Evolutionary conservation across 2,888 invertebrate genomes (phyloP), one percentile per base, ranked within the genome.

Genomic region (Drosophila gaucha): DNA sequence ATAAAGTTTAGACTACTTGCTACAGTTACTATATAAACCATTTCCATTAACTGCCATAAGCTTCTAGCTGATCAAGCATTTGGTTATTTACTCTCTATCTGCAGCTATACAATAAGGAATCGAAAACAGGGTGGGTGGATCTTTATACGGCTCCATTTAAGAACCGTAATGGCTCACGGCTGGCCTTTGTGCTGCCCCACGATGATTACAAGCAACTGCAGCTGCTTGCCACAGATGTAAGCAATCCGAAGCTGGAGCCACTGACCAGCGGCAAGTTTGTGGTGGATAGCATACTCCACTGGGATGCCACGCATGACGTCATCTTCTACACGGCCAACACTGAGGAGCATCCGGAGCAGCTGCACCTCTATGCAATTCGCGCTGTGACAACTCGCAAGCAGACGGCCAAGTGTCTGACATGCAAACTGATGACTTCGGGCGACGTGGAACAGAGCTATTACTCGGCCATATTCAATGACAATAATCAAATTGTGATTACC

Each of bases 281-380:
- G 16, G 96, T 97, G 10, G 93, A 94, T 3, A 94, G 95, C 64
- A 95, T 97, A 57, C 87, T 96, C 18, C 92, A 93, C 6, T 97
- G 96, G 97, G 95, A 96, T 74, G 91, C 93, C 60, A 89, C 92
- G 1, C 93, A 93, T 62, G 93, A 95, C 80, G 88, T 94, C 35
- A 94, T 97, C 62, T 98, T 97, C 93, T 99, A 96, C 92, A 94
- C 95, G 78, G 97, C 97, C 0, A 97, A 96, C 30, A 94, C 94
- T 6, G 95, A 94, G 70, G 92, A 93, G 10, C 95, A 96, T 89
- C 95, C 97, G 0, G 94, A 95, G 4, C 94, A 95, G 54, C 94
- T 96, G 86, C 98, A 98, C 91, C 92, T 98, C 38, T 98, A 95
- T 92, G 94, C 95, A 8, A 93, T 96, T 6, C 93, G 94, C 67